A percentile compares a stretch with the other conserved stretches of the same genome.
phyloP scores from a whole-genome alignment of 2,888 invertebrate genomes.

The Galerucella nymphaeae region DNA sequence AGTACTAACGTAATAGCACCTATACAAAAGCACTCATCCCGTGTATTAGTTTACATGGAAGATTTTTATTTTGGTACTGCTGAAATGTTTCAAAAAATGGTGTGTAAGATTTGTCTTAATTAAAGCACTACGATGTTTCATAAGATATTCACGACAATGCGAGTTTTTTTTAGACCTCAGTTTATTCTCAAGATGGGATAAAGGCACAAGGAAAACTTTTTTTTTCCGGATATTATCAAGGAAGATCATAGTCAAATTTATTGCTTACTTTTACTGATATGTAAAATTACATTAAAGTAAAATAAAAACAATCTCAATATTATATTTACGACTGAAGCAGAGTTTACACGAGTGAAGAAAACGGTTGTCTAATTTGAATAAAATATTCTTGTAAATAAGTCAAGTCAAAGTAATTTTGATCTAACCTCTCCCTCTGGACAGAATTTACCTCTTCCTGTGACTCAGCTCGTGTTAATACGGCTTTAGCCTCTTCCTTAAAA shows the following conservation, averaged over 20 bases:
- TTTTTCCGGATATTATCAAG: background rate
- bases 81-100: constrained; percentile 34
- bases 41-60: constrained; percentile 13
- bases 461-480: too few species aligned
- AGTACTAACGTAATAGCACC: background rate
- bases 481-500: too few species aligned
- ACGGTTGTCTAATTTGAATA: too few species aligned
- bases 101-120: constrained; percentile 24
- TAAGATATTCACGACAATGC: constrained; percentile 21
- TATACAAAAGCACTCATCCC: background rate
- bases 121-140: constrained; percentile 23
- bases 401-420: too few species aligned
- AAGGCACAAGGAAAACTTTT: constrained; percentile 26
- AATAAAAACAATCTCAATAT: too few species aligned
- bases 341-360: too few species aligned
- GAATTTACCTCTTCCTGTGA: too few species aligned
- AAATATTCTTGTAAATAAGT: too few species aligned
- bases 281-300: background rate
- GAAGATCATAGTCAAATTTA: constrained; percentile 5
- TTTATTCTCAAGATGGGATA: constrained; percentile 17
- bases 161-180: constrained; percentile 26
- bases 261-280: constrained; percentile 4
- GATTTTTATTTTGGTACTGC: constrained; percentile 13
- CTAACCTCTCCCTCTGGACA: too few species aligned
- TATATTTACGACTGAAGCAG: too few species aligned